A percentile compares a stretch with the other conserved stretches of the same genome.
Conservation (phyloP, 30 jellyfish, hydroid and myxozoan genomes). For the Sanderia malayensis region DNA sequence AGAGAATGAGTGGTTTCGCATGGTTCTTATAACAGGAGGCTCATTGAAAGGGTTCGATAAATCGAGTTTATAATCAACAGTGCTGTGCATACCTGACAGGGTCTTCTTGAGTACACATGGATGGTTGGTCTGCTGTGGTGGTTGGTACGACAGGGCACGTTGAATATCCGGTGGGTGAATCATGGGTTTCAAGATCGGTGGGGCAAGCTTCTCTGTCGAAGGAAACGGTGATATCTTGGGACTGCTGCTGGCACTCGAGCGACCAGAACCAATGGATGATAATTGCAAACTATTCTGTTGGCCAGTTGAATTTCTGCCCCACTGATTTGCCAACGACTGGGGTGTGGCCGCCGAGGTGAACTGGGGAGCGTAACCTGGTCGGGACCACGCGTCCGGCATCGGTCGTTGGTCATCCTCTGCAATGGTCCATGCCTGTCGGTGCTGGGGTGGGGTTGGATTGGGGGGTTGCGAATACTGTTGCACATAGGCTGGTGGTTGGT, state of each 20-base stretch:
- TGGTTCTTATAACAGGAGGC: too few relatives aligned
- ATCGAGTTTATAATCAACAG: too few relatives aligned
- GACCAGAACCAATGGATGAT: conserved; percentile 6
- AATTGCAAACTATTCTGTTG: neutral
- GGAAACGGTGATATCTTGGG: conserved; percentile 30
- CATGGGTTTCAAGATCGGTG: neutral
- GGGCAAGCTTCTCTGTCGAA: neutral
- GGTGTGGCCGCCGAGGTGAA: neutral
- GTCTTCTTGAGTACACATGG: neutral
- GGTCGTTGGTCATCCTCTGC: neutral
- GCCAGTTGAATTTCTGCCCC: neutral
- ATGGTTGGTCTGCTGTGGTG: neutral
- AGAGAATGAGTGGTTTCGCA: too few relatives aligned
- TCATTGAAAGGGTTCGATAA: too few relatives aligned
- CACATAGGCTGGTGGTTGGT: neutral
- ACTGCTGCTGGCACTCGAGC: conserved; percentile 26
- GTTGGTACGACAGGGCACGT: conserved; percentile 1
- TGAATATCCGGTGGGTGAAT: neutral
- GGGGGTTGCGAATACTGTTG: neutral
- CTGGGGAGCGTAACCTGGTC: neutral
- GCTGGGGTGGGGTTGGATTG: neutral
- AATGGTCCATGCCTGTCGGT: neutral
- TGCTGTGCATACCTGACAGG: conserved; percentile 2
- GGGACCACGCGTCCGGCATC: neutral
- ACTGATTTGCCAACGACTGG: neutral